Percentiles rank a stretch among this genome's conserved stretches.
phyloP scores from a whole-genome alignment of 2,113 vertebrate genomes.

The Chloropsis hardwickii region DNA sequence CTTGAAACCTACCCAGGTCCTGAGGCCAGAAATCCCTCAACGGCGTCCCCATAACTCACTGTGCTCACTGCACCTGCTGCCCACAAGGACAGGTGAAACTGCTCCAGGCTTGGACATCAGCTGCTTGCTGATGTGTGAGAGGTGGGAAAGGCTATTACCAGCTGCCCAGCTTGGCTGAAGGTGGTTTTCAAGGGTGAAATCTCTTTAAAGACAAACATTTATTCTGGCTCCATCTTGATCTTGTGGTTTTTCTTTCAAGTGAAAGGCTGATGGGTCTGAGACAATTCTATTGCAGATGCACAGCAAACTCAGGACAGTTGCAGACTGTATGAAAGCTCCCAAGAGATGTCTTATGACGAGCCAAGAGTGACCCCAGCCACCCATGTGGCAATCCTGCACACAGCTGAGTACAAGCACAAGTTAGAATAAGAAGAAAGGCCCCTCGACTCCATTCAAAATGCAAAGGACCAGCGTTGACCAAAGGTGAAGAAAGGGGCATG shows the following conservation, averaged over 20 bases:
- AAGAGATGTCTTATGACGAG: accelerated
- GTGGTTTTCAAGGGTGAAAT: background rate
- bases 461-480: background rate
- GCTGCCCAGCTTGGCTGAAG: background rate
- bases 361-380: background rate
- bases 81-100: background rate
- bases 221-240: background rate
- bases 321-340: accelerated
- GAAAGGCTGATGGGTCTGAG: background rate
- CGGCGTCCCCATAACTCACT: accelerated
- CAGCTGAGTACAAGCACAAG: background rate
- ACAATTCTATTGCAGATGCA: background rate
- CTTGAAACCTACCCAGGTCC: background rate
- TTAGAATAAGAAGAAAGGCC: background rate
- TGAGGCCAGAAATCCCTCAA: background rate
- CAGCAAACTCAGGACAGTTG: background rate
- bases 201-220: background rate
- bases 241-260: background rate
- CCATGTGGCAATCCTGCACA: background rate
- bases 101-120: background rate
- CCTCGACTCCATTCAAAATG: accelerated
- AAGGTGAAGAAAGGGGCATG: background rate
- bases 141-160: background rate
- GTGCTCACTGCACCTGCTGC: background rate
- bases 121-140: background rate